Evolutionary conservation across 2,113 vertebrate species (phyloP), one percentile per base, ranked within the genome.

Genomic region (Pseudorasbora parva): DNA sequence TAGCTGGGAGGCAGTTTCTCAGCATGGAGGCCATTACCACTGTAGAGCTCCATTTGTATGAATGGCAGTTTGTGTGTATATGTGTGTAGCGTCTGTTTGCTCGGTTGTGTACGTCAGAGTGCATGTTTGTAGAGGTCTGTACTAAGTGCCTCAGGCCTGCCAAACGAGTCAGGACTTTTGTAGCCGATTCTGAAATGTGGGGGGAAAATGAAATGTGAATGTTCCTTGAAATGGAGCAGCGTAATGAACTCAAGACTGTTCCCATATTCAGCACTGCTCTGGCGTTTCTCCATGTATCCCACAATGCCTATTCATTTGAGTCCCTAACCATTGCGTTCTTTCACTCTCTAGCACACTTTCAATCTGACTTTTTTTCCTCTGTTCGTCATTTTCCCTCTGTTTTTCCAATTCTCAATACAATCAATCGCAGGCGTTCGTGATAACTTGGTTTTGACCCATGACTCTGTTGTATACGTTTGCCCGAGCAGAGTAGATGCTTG

Each of bases 121-220:
- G 77, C 71, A 73, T 85, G 83, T 33, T 80, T 80, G 64, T 57
- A 79, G 68, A 74, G 83, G 43, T 85, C 77, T 62, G 56, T 14
- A 41, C 68, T 62, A 33, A 73, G 77, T 80, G 83, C 76, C 64
- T 47, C 41, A 37, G 75, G 51, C 14, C 41, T 72, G 76, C 21
- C 47, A 69, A 57, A 77, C 51, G 41, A 78, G 49, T 68, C 75
- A 79, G 27, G 54, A 69, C 83, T 69, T 79, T 57, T 79, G 66
- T 60, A 79, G 83, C 21, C 2, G 64, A 30, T 73, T 84, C 79
- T 68, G 77, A 84, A 79, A 84, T n/a, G 47, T 25, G 25, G 75
- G 56, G 64, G 33, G 27, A 56, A 84, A 79, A 84, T 78, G 23
- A 84, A 78, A 43, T n/a, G 15, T 79, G 51, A 84, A 60, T 84